Evolutionary conservation across 2,797 vertebrate species (phyloP).

Genomic region (Stomatorhinus walkeri): DNA sequence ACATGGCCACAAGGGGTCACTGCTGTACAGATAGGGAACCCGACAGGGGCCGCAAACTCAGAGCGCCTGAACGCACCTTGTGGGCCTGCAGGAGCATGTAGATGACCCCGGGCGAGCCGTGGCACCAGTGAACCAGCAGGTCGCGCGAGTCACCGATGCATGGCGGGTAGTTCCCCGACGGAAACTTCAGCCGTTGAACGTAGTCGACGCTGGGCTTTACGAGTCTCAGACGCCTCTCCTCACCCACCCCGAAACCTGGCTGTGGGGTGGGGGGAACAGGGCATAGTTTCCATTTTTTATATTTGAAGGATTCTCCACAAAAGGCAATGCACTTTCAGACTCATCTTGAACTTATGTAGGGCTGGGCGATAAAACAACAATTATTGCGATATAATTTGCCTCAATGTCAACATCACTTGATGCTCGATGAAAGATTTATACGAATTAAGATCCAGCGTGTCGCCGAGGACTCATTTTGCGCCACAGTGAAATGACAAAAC

Average conservation of each 20-base stretch:
- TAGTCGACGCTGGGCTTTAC: constrained; percentile 89
- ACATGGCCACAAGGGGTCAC: constrained; percentile 7
- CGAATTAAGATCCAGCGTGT: neutral
- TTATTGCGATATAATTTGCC: neutral
- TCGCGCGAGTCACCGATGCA: constrained; percentile 79
- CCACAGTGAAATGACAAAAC: neutral
- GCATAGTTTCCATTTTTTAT: neutral
- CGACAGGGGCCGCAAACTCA: neutral
- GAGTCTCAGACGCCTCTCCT: constrained; percentile 61
- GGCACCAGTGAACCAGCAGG: constrained; percentile 93
- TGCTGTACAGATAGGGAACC: neutral
- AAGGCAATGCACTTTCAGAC: neutral
- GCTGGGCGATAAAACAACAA: neutral
- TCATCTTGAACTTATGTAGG: neutral
- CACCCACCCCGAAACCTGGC: constrained; percentile 59
- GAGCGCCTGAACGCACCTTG: constrained; percentile 58
- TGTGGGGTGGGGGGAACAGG: constrained; percentile 29
- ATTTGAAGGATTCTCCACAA: neutral
- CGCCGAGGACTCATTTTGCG: neutral
- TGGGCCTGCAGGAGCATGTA: constrained; percentile 95
- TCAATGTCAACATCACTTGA: neutral
- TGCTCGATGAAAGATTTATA: neutral
- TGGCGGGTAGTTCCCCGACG: constrained; percentile 84
- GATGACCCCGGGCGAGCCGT: constrained; percentile 83
- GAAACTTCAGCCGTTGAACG: constrained; percentile 76